Percentiles rank a stretch among this genome's conserved stretches.
Conservation (phyloP, 2,888 invertebrate species). For the Nomada ruficornis region DNA sequence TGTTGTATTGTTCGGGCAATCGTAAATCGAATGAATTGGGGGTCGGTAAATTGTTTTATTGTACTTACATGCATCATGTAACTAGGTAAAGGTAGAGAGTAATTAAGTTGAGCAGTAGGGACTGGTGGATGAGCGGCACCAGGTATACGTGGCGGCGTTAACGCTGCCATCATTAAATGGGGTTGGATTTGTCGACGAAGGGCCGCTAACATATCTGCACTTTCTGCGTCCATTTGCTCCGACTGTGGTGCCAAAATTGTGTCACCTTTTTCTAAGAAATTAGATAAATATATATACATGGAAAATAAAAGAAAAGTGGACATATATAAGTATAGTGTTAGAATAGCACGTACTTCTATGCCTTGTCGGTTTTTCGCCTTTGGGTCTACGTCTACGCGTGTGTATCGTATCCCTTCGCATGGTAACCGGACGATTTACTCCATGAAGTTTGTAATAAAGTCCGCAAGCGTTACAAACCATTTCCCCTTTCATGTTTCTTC, state of each 20-base stretch:
- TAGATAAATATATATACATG: background rate
- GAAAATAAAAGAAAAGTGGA: too few relatives aligned
- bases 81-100: slow-evolving; percentile 78
- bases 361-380: slow-evolving; percentile 86
- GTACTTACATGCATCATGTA: slow-evolving; percentile 83
- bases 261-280: slow-evolving; percentile 77
- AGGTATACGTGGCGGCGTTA: slow-evolving; percentile 85
- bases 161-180: slow-evolving; percentile 88
- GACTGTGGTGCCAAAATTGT: slow-evolving; percentile 70
- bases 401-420: slow-evolving; percentile 99
- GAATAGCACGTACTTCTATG: slow-evolving; percentile 79
- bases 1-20: background rate
- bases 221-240: slow-evolving; percentile 84
- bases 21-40: background rate
- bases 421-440: slow-evolving; percentile 95
- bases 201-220: slow-evolving; percentile 89
- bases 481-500: slow-evolving; percentile 97
- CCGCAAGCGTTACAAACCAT: slow-evolving; percentile 99
- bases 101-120: slow-evolving; percentile 78
- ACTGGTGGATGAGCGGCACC: slow-evolving; percentile 77
- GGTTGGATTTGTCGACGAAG: slow-evolving; percentile 90
- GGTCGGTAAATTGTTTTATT: background rate
- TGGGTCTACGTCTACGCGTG: slow-evolving; percentile 94
- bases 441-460: slow-evolving; percentile 98
- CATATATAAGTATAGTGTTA: background rate